Evolutionary conservation across 2,113 vertebrate species (phyloP).

Genomic region (Saccopteryx bilineata): DNA sequence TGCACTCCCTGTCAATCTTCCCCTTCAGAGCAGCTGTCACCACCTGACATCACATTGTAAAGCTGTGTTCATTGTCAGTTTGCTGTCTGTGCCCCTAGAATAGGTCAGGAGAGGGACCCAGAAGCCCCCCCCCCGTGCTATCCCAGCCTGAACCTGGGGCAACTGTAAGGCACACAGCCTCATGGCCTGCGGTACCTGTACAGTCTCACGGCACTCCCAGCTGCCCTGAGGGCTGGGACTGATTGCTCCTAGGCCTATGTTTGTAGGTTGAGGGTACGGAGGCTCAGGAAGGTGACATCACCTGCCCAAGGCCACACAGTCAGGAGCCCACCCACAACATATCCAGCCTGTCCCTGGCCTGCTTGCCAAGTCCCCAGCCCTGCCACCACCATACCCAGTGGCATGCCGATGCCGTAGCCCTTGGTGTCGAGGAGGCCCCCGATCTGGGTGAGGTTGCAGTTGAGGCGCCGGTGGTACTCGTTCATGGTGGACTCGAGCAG

Average conservation of each 20-base stretch:
- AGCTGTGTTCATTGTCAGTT: not conserved
- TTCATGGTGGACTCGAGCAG: slow-evolving; percentile 96
- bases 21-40: not conserved
- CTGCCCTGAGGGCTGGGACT: not conserved
- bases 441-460: slow-evolving; percentile 96
- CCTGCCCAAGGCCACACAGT: not conserved
- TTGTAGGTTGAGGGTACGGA: not conserved
- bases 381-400: slow-evolving; percentile 88
- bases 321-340: not conserved
- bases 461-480: slow-evolving; percentile 94
- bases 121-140: not conserved
- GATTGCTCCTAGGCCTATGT: not conserved
- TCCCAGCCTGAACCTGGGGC: not conserved
- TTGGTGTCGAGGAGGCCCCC: slow-evolving; percentile 95
- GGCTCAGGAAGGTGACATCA: not conserved
- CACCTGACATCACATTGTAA: not conserved
- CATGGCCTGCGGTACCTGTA: not conserved
- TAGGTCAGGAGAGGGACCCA: not conserved
- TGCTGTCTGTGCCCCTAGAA: not conserved
- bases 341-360: not conserved
- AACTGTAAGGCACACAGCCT: not conserved
- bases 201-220: not conserved
- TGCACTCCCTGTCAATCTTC: not conserved
- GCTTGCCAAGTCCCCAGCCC: not conserved
- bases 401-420: slow-evolving; percentile 96